Conservation (phyloP, 2,797 vertebrate genomes). For the Merluccius polli region DNA sequence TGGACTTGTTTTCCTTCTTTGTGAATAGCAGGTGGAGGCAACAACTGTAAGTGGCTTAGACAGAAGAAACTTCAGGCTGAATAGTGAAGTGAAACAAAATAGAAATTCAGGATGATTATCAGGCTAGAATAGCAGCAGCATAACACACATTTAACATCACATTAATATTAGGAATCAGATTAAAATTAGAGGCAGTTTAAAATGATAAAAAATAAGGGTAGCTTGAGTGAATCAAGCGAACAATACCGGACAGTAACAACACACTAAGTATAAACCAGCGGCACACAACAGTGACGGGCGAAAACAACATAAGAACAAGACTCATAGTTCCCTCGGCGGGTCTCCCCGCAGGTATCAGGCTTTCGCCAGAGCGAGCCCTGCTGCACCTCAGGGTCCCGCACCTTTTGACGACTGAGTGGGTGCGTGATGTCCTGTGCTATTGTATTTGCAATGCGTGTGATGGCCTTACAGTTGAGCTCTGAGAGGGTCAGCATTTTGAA, state of each 20-base stretch:
- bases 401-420: no score
- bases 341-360: no score
- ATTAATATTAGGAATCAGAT: background rate
- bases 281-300: no score
- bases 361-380: no score
- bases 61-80: background rate
- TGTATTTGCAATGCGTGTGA: no score
- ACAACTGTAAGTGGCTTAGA: background rate
- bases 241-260: background rate
- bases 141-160: background rate
- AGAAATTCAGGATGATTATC: background rate
- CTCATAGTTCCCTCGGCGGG: no score
- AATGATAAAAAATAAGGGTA: background rate
- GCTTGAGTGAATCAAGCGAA: background rate
- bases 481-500: no score
- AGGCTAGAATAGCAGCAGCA: background rate
- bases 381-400: no score
- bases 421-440: no score
- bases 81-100: background rate
- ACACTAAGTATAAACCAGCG: background rate
- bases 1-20: background rate
- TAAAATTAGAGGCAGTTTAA: background rate
- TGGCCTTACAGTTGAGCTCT: no score
- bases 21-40: background rate
- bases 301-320: no score